Base-by-base conservation (phyloP, 2,113 vertebrate species). In the Blennius ocellaris region DNA sequence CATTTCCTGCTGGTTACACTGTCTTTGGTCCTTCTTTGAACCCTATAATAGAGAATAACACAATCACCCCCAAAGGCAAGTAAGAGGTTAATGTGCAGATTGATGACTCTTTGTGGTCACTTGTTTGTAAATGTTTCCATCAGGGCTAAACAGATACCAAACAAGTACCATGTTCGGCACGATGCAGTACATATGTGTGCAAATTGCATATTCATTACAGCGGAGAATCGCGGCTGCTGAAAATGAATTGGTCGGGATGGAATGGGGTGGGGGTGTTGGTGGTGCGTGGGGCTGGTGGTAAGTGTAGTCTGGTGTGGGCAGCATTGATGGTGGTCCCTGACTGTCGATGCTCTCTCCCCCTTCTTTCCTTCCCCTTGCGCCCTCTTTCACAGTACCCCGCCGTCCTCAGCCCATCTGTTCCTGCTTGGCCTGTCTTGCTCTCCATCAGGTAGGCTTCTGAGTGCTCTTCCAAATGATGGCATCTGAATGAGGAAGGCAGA, bases 51-150 rank as follows among this genome's bases (percentile, higher is more conserved):
- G 70, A 83, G 87, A 80, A 81, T 69, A 78, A 71, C 76, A 73
- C 73, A 89, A 73, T 71, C 81, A 81, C 83, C 82, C 83, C 68
- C 69, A 39, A 76, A 86, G 87, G 80, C 84, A 85, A 83, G 67
- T 54, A 63, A 83, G 83, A 84, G 80, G 83, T 82, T 88, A 89
- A 90, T 80, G 81, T 75, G 83, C 82, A 86, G 90, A 91, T 88
- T 89, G 83, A 91, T 89, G 87, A 87, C 81, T 89, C 88, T 90
- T 84, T 77, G 82, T 76, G 84, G 89, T 88, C 88, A 84, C 86
- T 93, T 91, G 91, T 92, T 91, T 91, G 87, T 92, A 93, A 94
- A 93, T 88, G 92, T 84, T 93, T 92, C 92, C 90, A 93, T 90
- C 87, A 78, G 89, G 90, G 76, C 86, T 83, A 86, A 90, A 85